Conservation (phyloP, 2,113 vertebrate genomes). For the Diadophis punctatus region DNA sequence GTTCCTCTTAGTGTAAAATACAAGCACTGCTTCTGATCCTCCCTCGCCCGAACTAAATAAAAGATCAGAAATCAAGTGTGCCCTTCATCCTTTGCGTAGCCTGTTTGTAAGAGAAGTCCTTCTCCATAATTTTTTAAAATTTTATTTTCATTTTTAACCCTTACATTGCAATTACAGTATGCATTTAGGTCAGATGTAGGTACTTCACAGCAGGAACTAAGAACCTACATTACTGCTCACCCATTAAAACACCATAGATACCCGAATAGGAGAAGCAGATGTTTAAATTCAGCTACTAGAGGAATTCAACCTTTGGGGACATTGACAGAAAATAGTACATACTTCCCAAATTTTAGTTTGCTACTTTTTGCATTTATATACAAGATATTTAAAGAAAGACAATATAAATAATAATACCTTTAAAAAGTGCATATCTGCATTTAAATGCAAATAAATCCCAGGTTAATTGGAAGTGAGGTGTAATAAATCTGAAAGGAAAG, state of each 20-base stretch:
- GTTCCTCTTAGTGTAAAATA: background rate
- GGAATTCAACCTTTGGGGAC: background rate
- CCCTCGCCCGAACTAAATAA: background rate
- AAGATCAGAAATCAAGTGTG: background rate
- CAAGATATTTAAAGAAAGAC: background rate
- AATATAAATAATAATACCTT: background rate
- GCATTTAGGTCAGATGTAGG: background rate
- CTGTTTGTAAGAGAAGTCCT: background rate
- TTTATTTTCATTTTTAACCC: background rate
- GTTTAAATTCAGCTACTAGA: background rate
- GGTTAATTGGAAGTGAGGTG: background rate
- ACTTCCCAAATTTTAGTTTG: background rate
- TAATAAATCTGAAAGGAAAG: background rate
- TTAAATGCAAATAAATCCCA: background rate
- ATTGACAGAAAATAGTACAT: background rate
- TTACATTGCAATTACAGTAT: background rate
- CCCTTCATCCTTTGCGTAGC: background rate
- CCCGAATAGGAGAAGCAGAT: background rate
- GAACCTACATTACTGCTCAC: background rate
- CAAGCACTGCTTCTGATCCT: background rate
- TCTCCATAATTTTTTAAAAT: background rate
- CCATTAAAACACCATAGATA: background rate
- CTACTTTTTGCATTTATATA: background rate
- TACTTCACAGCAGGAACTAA: background rate
- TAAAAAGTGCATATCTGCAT: background rate